Conservation (phyloP, 2,113 vertebrate species). For the Garra rufa region DNA sequence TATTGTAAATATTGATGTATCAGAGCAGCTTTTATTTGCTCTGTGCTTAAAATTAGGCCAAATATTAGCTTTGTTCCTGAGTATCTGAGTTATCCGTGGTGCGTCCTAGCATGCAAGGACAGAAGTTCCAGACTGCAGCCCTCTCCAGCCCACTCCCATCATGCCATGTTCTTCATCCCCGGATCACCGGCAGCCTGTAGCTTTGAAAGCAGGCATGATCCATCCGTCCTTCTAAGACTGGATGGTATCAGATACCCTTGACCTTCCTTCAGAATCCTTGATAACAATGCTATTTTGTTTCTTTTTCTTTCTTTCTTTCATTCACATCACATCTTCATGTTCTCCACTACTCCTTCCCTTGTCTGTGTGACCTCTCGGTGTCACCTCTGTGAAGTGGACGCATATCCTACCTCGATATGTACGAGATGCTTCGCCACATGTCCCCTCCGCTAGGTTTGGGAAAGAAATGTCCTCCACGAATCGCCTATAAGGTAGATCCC, state of each 20-base stretch:
- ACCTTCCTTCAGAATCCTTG: conserved; percentile 62
- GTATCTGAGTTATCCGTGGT: conserved; percentile 60
- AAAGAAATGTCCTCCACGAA: conserved; percentile 97
- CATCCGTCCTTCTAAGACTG: conserved; percentile 32
- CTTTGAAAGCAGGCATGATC: conserved; percentile 30
- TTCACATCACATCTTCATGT: conserved; percentile 41
- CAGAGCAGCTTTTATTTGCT: conserved; percentile 14
- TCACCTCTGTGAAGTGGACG: conserved; percentile 85
- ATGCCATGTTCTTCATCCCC: conserved; percentile 54
- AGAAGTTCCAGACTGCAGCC: conserved; percentile 58
- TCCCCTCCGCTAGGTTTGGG: conserved; percentile 98
- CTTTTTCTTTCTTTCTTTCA: conserved; percentile 67
- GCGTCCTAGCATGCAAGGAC: conserved; percentile 62
- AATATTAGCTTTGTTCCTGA: conserved; percentile 46
- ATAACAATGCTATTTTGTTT: conserved; percentile 73
- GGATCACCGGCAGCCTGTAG: conserved; percentile 7
- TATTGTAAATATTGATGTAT: conserved; percentile 22
- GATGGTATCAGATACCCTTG: conserved; percentile 39
- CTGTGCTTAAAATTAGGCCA: neutral
- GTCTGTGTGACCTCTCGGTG: conserved; percentile 39
- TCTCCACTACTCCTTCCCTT: conserved; percentile 53
- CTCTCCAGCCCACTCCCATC: conserved; percentile 45
- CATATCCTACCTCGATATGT: conserved; percentile 97
- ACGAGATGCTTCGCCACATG: conserved; percentile 99
- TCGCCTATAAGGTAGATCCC: conserved; percentile 97